phyloP scores from a whole-genome alignment of 1,140 invertebrate species.

The Orius insidiosus region DNA sequence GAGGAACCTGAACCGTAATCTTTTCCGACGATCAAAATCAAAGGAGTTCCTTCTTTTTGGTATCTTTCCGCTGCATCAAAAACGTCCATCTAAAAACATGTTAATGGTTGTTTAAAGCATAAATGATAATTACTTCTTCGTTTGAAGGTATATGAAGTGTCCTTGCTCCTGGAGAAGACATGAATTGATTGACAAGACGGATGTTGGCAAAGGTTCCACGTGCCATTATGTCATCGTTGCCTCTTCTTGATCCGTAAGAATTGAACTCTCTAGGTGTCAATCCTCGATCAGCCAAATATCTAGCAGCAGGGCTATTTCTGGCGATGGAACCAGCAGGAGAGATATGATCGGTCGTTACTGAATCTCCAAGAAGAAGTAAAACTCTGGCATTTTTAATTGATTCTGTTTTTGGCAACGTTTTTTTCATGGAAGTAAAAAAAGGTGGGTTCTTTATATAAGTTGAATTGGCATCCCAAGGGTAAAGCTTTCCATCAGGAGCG shows the following conservation, averaged over 20 bases:
- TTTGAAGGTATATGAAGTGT: slow-evolving; percentile 77
- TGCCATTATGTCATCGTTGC: slow-evolving; percentile 93
- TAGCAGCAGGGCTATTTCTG: slow-evolving; percentile 80
- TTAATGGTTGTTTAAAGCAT: neutral
- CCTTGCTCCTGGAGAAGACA: slow-evolving; percentile 62
- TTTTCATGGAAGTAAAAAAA: slow-evolving; percentile 82
- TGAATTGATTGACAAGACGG: slow-evolving; percentile 83
- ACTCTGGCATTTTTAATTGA: slow-evolving; percentile 52
- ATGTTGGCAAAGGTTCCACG: slow-evolving; percentile 98
- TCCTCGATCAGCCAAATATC: slow-evolving; percentile 63
- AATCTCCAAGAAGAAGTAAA: slow-evolving; percentile 78
- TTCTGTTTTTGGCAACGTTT: slow-evolving; percentile 35
- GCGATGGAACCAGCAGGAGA: slow-evolving; percentile 95
- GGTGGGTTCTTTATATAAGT: slow-evolving; percentile 95
- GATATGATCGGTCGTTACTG: slow-evolving; percentile 96
- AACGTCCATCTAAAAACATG: slow-evolving; percentile 57
- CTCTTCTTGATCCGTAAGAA: slow-evolving; percentile 90
- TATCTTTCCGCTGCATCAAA: slow-evolving; percentile 91
- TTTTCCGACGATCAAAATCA: slow-evolving; percentile 86
- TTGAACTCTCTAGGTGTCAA: slow-evolving; percentile 92
- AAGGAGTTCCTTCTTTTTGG: slow-evolving; percentile 41
- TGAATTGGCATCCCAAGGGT: slow-evolving; percentile 78
- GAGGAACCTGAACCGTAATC: slow-evolving; percentile 95
- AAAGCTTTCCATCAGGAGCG: slow-evolving; percentile 66
- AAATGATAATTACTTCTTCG: slow-evolving; percentile 42